Base-by-base conservation (phyloP, 1,140 invertebrate genomes). In the Drosophila littoralis region DNA sequence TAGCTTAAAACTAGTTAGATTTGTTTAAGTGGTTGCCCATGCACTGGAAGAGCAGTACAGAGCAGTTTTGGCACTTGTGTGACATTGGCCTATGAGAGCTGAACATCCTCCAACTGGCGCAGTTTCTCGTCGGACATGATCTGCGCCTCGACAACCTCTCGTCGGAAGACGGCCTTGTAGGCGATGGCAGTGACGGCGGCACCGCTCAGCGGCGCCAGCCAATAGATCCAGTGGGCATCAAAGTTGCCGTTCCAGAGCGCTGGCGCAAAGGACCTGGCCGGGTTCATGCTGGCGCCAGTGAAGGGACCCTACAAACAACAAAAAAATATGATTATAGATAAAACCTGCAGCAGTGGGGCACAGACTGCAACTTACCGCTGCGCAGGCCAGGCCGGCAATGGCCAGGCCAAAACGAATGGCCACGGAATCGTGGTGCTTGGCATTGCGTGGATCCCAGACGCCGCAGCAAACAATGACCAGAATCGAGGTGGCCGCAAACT, bases 261-360 rank as follows among this genome's bases (percentile, higher is more conserved):
- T 0, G 97, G 96, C 1, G 94, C 96, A 46, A 97, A 94, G 35
- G 95, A 95, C 77, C 96, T 94, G 0, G 96, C 96, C 0, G 97
- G 96, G 81, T 97, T 97, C 95, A 97, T 95, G 78, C 96, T 95
- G 51, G 95, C 95, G 0, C 96, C 96, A 3, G 96, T 96, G 74
- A 94, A 95, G n/a, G 95, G 94, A n/a, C 94, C 94, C 95, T 96
- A 9, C 45, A 52, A 79, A 6, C 0, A n/a, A 28, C 22, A 22
- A 33, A n/a, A 12, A n/a, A 13, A 8, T 22, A 0, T 45, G 35
- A 1, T 40, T 9, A 8, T 0, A 12, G 9, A 8, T 36, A 3
- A 17, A 22, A 32, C 6, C 15, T 51, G 10, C 13, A n/a, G 9
- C 6, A 7, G 0, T 50, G 7, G 2, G 15, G 15, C 8, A 2